phyloP scores from a whole-genome alignment of 2,888 invertebrate species.

The Parapristionchus giblindavisi region DNA sequence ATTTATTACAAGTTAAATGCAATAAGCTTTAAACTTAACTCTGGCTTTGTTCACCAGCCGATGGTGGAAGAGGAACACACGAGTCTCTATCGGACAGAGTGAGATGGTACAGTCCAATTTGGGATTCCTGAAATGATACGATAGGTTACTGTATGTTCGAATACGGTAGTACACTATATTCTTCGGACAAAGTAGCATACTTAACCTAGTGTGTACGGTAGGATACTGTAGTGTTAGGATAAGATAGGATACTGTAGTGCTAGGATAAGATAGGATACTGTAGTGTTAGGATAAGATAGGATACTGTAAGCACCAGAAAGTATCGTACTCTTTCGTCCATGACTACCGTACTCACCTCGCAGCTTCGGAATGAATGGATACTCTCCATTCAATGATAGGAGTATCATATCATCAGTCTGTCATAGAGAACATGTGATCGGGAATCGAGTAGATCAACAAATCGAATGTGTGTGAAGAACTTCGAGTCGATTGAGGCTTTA shows the following conservation, averaged over 20 bases:
- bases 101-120: constrained; percentile 42
- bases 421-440: constrained; percentile 16
- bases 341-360: constrained; percentile 37
- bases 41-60: no score
- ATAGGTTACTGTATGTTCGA: background rate
- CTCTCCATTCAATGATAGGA: constrained; percentile 45
- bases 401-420: constrained; percentile 15
- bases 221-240: no score
- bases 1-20: no score
- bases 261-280: no score
- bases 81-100: constrained; percentile 48
- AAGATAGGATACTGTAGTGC: no score
- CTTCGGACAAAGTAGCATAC: background rate
- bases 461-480: constrained; percentile 54
- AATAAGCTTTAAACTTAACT: no score
- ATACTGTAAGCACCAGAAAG: no score
- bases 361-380: constrained; percentile 45
- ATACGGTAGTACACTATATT: background rate
- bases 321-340: background rate
- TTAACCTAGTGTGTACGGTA: no score
- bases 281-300: no score
- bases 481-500: constrained; percentile 42
- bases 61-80: constrained; percentile 56
- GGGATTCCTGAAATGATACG: constrained; percentile 50
- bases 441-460: constrained; percentile 45